These are phyloP conservation scores for Ranitomeya variabilis DNA, from an alignment of 2,113 vertebrate genomes.

Conservation along the genomic window DNA sequence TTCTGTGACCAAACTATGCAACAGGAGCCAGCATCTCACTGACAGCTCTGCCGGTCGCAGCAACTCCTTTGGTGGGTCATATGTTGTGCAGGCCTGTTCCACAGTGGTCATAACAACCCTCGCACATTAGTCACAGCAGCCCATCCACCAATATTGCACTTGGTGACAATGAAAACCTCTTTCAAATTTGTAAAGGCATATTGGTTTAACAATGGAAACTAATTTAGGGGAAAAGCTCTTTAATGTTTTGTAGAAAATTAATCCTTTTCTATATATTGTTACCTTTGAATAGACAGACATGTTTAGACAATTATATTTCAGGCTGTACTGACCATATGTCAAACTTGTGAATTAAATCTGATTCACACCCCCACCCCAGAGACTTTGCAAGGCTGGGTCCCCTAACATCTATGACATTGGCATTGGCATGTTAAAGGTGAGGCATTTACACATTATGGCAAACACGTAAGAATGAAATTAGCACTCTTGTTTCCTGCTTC, in stretches of 20 bases:
- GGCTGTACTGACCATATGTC: neutral
- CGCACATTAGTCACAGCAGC: too few species aligned
- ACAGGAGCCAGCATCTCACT: too few species aligned
- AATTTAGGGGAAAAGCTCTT: neutral
- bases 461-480: neutral
- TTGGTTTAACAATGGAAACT: neutral
- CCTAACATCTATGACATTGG: neutral
- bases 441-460: neutral
- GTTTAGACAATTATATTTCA: neutral
- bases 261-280: too few species aligned
- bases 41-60: too few species aligned
- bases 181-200: neutral
- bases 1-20: too few species aligned
- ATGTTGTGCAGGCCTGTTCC: too few species aligned
- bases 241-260: neutral
- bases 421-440: slow-evolving; percentile 17
- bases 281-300: neutral
- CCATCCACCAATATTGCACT: too few species aligned
- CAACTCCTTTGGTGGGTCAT: too few species aligned
- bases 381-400: slow-evolving; percentile 17
- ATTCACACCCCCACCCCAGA: slow-evolving; percentile 25
- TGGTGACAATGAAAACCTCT: neutral
- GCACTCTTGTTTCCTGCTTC: neutral
- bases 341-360: slow-evolving; percentile 8
- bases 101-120: too few species aligned